Base-by-base conservation (phyloP, 2,797 vertebrate genomes). In the Poecile montanus region DNA sequence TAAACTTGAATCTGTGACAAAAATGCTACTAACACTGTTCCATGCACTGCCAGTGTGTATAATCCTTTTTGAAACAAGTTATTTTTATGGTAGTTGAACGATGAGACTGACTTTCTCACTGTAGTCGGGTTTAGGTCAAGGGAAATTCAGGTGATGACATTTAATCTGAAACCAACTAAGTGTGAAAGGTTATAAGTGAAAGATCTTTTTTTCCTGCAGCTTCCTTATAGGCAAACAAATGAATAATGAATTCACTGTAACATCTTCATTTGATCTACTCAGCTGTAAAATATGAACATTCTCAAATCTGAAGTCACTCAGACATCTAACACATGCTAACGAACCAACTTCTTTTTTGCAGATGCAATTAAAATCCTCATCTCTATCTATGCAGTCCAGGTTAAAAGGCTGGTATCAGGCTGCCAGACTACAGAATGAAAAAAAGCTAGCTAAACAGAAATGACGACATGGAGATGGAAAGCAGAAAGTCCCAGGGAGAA, bases 401-500 rank as follows among this genome's bases (percentile, higher is more conserved):
- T 97, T 91, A 94, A 73, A 96, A 93, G 23, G 61, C 67, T 79
- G 68, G 81, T 89, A 85, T 48, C 71, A 90, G 94, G 58, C 67
- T 77, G 74, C 48, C 93, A 91, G 77, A 81, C 90, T 82, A 62
- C 61, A 48, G 36, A 77, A 93, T 56, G 58, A 84, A 92, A 78
- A 54, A 82, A 85, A 94, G 36, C 21, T 58, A 93, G 66, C 77
- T 82, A 78, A 86, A 95, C 45, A 95, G 90, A 97, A 92, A 81
- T 77, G 74, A 93, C 2, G 27, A 85, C 45, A 71, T 19, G 40
- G 90, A 95, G 85, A 92, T 22, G 66, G 56, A 91, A 94, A 74
- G 50, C 81, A 97, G 95, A 98, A 94, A 91, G 83, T 96, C 95
- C 81, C 96, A 85, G 76, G 66, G 83, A 97, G 97, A 96, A 98